Evolutionary conservation across 2,113 vertebrate genomes (phyloP).

Genomic region (Pongo abelii): DNA sequence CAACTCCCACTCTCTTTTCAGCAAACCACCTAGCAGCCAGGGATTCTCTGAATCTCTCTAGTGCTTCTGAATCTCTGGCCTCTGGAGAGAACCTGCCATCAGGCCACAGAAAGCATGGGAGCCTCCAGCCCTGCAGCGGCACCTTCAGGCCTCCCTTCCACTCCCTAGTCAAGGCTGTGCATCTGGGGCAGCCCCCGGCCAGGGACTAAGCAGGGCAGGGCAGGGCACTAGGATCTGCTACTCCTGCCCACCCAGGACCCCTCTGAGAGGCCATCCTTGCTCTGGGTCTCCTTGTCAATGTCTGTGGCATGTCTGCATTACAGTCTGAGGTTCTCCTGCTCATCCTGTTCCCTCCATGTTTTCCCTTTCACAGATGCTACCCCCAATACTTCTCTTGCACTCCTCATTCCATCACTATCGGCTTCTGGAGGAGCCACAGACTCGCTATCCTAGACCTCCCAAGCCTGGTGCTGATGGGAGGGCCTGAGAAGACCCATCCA

Average conservation of each 20-base stretch:
- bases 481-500: too few species aligned
- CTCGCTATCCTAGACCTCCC: neutral
- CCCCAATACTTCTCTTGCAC: rapidly evolving
- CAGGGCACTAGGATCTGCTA: neutral
- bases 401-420: rapidly evolving
- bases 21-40: neutral
- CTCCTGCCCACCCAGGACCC: neutral
- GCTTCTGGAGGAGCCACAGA: neutral
- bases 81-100: neutral
- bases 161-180: neutral
- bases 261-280: neutral
- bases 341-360: neutral
- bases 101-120: neutral
- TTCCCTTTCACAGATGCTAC: neutral
- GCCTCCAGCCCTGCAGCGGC: rapidly evolving
- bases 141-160: neutral
- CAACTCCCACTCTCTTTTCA: neutral
- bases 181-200: neutral
- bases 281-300: neutral
- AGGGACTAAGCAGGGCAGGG: neutral
- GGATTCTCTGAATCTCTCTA: neutral
- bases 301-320: too few species aligned
- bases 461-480: neutral
- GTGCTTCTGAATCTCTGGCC: too few species aligned
- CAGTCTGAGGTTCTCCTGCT: neutral